Evolutionary conservation across 1,140 invertebrate genomes (phyloP).

Genomic region (Drosophila virilis): DNA sequence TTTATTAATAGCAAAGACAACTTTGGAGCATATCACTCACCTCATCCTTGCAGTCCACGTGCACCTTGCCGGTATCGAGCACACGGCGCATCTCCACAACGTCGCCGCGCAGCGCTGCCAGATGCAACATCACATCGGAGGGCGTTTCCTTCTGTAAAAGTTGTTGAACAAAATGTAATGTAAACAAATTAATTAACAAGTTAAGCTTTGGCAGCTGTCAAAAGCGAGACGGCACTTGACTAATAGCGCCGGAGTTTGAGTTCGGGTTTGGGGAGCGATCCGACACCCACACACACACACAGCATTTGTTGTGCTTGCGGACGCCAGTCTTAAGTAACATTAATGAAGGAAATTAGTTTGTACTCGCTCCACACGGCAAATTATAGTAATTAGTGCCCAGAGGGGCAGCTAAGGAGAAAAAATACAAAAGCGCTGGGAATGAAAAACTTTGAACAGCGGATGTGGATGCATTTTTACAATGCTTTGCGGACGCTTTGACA

Average conservation of each 20-base stretch:
- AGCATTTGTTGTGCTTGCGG: neutral
- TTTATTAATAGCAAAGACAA: no score
- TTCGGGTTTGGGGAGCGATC: neutral
- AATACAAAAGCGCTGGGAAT: slow-evolving; percentile 14
- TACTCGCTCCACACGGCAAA: slow-evolving; percentile 19
- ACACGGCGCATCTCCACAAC: slow-evolving; percentile 89
- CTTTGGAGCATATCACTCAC: slow-evolving; percentile 85
- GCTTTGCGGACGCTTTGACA: slow-evolving; percentile 25
- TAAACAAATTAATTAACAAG: slow-evolving; percentile 69
- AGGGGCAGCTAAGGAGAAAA: neutral
- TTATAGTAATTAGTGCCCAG: slow-evolving; percentile 57
- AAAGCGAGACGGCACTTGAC: slow-evolving; percentile 47
- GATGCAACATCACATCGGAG: slow-evolving; percentile 94
- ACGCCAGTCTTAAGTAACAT: slow-evolving; percentile 6
- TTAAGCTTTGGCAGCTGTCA: slow-evolving; percentile 50
- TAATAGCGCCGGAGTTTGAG: slow-evolving; percentile 23
- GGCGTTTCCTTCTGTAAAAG: slow-evolving; percentile 93
- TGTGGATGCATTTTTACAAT: slow-evolving; percentile 60
- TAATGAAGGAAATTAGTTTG: slow-evolving; percentile 52
- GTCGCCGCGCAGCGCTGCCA: slow-evolving; percentile 94
- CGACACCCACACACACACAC: slow-evolving; percentile 29
- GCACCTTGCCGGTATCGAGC: slow-evolving; percentile 95
- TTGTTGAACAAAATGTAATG: slow-evolving; percentile 10
- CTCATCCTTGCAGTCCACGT: slow-evolving; percentile 96
- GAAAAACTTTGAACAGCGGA: slow-evolving; percentile 52